phyloP scores from a whole-genome alignment of 2,113 vertebrate genomes.

The Notiomystis cincta region DNA sequence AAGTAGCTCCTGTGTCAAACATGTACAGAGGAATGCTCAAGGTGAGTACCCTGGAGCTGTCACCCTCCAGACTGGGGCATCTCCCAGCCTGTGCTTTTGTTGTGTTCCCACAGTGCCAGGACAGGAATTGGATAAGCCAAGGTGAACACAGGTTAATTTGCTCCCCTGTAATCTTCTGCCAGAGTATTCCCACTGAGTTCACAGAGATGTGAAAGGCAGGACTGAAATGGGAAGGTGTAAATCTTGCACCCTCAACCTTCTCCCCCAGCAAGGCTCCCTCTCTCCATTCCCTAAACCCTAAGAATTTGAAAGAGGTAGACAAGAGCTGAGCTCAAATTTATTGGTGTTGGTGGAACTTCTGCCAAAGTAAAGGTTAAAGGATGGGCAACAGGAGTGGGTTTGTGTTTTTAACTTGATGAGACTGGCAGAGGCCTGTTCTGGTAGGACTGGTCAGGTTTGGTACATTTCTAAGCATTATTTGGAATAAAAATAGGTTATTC shows the following conservation, averaged over 20 bases:
- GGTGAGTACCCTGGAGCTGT: slow-evolving; percentile 66
- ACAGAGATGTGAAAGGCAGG: background rate
- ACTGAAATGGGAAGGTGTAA: background rate
- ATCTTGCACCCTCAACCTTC: background rate
- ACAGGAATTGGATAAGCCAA: background rate
- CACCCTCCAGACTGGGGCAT: background rate
- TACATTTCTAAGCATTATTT: background rate
- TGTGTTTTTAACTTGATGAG: background rate
- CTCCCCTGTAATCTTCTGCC: background rate
- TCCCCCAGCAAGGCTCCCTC: background rate
- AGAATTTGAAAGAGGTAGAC: background rate
- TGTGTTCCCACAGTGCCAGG: background rate
- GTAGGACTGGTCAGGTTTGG: background rate
- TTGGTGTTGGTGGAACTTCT: background rate
- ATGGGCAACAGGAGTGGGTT: background rate
- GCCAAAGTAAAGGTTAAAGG: background rate
- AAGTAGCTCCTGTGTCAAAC: slow-evolving; percentile 79
- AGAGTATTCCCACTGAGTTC: background rate
- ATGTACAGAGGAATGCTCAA: slow-evolving; percentile 78
- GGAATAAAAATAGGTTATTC: background rate
- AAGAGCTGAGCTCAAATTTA: background rate
- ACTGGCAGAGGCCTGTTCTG: background rate
- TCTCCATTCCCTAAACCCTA: background rate
- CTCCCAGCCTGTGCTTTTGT: background rate
- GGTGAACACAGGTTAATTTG: background rate